Conservation (phyloP, 2,797 vertebrate species). For the Sylvia borin region DNA sequence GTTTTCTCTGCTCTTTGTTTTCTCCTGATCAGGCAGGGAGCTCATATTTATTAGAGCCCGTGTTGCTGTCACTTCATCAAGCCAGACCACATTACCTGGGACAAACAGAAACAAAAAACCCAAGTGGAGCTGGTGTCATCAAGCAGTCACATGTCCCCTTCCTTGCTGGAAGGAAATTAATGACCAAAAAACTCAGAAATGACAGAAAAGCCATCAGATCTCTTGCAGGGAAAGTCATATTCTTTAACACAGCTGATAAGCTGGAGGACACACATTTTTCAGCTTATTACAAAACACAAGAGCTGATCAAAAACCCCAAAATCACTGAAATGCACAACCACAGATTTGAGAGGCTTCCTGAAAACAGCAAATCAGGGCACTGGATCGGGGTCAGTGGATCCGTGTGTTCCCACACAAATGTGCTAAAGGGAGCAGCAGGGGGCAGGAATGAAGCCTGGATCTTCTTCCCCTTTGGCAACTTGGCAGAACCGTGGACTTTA, state of each 20-base stretch:
- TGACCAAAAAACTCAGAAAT: not conserved
- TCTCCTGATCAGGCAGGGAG: constrained; percentile 82
- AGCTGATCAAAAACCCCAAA: not conserved
- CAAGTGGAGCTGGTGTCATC: not conserved
- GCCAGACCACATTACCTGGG: constrained; percentile 96
- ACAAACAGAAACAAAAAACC: constrained; percentile 39
- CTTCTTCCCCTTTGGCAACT: not conserved
- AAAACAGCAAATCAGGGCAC: not conserved
- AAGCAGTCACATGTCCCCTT: not conserved
- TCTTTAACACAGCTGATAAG: not conserved
- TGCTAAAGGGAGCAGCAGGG: not conserved
- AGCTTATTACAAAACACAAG: not conserved
- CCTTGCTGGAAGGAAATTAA: not conserved
- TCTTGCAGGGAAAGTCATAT: not conserved
- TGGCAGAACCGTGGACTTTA: constrained; percentile 1
- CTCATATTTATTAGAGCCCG: constrained; percentile 93
- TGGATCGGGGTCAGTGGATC: not conserved
- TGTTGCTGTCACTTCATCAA: constrained; percentile 92
- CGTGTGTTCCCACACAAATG: not conserved
- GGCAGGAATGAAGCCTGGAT: not conserved
- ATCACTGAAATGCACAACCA: not conserved
- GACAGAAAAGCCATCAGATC: not conserved
- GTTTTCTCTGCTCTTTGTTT: constrained; percentile 75
- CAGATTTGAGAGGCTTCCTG: not conserved
- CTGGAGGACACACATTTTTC: not conserved